Percentiles rank a stretch among this genome's conserved stretches.
phyloP scores from a whole-genome alignment of 2,797 vertebrate species.

The Gastrophryne carolinensis region DNA sequence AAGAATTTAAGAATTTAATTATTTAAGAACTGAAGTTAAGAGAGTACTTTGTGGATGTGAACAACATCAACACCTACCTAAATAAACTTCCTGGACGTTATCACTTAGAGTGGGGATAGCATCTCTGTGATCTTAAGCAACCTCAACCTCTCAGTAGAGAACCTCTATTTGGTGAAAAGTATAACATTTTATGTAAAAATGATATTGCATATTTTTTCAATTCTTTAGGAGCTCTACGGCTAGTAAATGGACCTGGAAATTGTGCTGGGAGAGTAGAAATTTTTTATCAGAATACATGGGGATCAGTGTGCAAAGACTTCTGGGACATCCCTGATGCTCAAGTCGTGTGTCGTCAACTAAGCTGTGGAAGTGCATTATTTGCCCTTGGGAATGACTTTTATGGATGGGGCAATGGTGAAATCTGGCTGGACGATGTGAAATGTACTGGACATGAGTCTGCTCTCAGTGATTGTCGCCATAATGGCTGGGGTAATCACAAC shows the following conservation, averaged over 20 bases:
- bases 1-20: too few species aligned
- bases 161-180: too few species aligned
- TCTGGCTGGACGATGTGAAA: background rate
- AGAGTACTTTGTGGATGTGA: too few species aligned
- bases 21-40: too few species aligned
- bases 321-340: background rate
- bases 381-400: background rate
- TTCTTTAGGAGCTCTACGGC: background rate
- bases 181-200: too few species aligned
- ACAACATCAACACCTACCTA: too few species aligned
- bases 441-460: conserved; percentile 58
- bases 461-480: conserved; percentile 69
- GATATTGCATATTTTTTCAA: too few species aligned
- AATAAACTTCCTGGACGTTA: too few species aligned
- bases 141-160: too few species aligned
- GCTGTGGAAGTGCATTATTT: background rate
- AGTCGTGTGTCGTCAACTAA: background rate
- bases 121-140: too few species aligned
- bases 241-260: background rate
- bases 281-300: background rate
- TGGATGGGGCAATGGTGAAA: background rate
- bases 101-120: too few species aligned
- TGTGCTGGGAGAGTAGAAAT: background rate
- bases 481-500: conserved; percentile 72
- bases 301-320: background rate